Percentiles rank a stretch among this genome's conserved stretches.
These are phyloP conservation scores for Drosophila hydei DNA, from an alignment of 1,140 invertebrate species.

Conservation along the genomic window DNA sequence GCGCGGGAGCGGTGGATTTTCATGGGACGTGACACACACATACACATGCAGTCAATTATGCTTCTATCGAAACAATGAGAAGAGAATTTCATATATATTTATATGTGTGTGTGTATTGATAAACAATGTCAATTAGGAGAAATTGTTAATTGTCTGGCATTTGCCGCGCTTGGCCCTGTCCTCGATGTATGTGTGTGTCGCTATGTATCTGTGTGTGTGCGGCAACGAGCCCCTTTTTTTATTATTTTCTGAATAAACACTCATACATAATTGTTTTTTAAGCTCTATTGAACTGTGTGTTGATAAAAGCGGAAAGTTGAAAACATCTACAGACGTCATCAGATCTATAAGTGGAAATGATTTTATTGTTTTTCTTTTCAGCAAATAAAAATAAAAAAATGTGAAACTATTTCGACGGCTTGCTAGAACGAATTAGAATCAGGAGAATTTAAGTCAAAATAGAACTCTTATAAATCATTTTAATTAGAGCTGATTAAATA, in stretches of 20 bases:
- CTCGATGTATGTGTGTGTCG: conserved; percentile 36
- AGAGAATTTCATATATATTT: conserved; percentile 23
- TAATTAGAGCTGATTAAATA: conserved; percentile 14
- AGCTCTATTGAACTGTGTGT: conserved; percentile 69
- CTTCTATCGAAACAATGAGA: conserved; percentile 23
- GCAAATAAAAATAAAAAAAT: neutral
- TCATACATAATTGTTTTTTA: conserved; percentile 69
- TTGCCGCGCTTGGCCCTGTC: conserved; percentile 52
- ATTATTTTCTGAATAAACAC: conserved; percentile 27
- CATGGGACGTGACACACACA: conserved; percentile 38
- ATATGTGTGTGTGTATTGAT: conserved; percentile 27
- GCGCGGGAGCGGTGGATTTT: conserved; percentile 47
- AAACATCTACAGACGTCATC: conserved; percentile 72
- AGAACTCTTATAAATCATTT: conserved; percentile 32
- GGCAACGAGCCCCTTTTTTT: conserved; percentile 68
- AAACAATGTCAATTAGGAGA: conserved; percentile 60
- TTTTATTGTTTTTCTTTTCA: conserved; percentile 16
- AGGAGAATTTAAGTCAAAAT: conserved; percentile 25
- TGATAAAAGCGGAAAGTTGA: conserved; percentile 52
- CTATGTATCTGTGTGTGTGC: conserved; percentile 12
- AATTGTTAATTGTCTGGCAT: conserved; percentile 60
- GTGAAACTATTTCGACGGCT: conserved; percentile 11
- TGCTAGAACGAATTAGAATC: neutral
- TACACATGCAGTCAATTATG: conserved; percentile 51
- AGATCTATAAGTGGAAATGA: conserved; percentile 12